These are phyloP conservation scores for Gadus macrocephalus DNA, from an alignment of 2,113 vertebrate genomes.

Conservation along the genomic window DNA sequence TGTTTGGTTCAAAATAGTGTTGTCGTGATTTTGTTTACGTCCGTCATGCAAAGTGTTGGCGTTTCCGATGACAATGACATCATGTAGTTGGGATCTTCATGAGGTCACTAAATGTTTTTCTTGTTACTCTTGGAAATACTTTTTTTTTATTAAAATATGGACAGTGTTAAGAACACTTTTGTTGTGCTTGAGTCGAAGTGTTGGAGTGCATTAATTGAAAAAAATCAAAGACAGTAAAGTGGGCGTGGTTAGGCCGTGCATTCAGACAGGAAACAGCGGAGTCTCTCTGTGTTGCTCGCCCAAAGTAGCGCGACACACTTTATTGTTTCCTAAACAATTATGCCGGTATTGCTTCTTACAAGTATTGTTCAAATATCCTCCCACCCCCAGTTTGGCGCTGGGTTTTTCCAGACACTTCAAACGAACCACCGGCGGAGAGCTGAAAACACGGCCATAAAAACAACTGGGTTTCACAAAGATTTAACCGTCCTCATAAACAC, in stretches of 20 bases:
- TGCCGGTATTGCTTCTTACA: constrained; percentile 34
- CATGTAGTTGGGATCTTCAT: constrained; percentile 63
- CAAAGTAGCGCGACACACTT: constrained; percentile 23
- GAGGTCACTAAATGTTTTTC: constrained; percentile 72
- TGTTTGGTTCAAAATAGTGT: constrained; percentile 62
- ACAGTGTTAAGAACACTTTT: constrained; percentile 53
- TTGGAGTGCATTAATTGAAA: constrained; percentile 17
- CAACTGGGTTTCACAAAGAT: constrained; percentile 33
- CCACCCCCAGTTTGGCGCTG: constrained; percentile 10
- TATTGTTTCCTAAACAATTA: constrained; percentile 16
- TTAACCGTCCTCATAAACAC: constrained; percentile 16
- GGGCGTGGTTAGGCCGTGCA: background rate
- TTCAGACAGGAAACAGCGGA: background rate
- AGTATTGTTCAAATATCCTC: background rate
- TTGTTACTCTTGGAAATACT: constrained; percentile 72
- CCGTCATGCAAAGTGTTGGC: constrained; percentile 63
- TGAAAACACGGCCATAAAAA: constrained; percentile 46
- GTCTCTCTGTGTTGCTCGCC: background rate
- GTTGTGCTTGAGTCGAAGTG: constrained; percentile 32
- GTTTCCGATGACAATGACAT: constrained; percentile 69
- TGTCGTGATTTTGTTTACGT: constrained; percentile 71
- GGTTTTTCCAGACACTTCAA: constrained; percentile 31
- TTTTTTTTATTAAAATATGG: constrained; percentile 68
- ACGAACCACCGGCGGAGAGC: constrained; percentile 32
- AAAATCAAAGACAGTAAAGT: background rate